Evolutionary conservation across 2,113 vertebrate species (phyloP), one percentile per base, ranked within the genome.

Genomic region (Amphilophus citrinellus): DNA sequence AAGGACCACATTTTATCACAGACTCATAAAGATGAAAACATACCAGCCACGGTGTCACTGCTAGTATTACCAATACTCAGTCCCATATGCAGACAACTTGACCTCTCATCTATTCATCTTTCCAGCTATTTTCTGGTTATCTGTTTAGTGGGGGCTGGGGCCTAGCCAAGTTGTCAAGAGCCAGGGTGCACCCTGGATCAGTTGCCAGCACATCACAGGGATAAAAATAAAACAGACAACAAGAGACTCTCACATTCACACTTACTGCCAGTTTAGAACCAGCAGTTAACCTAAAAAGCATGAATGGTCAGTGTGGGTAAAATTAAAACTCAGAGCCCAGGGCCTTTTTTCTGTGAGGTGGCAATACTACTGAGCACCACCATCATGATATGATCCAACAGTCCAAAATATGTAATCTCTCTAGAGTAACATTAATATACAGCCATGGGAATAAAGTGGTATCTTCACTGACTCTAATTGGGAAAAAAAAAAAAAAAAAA

Each of bases 21-120:
- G 66, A 71, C 66, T 71, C 66, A 50, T 50, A 30, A 71, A 71
- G 44, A 71, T 71, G 24, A 71, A 50, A 30, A 50, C 9, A 50
- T 50, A 17, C 9, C 24, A 30, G 66, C 4, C 3, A 47, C 11
- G 44, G 11, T 30, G 30, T 30, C 30, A 30, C 30, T 30, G 4
- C 30, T 30, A 4, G 44, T 47, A 47, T 14, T 47, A 15, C 4
- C 3, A 11, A 47, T 47, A 15, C 44, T 11, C 13, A 47, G 14
- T 4, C 13, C 3, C 13, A 47, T 47, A 47, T 5, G 14, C 44
- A 47, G 44, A 37, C 37, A 30, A 30, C 30, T 30, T 30, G 30
- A 30, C 30, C 30, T 30, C 30, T 30, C 3, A 30, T 30, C 30
- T 30, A 30, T 30, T 1, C 30, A 30, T 30, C 30, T 30, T 3